Evolutionary conservation across 2,888 invertebrate genomes (phyloP).

Genomic region (Phymatocera aterrima): DNA sequence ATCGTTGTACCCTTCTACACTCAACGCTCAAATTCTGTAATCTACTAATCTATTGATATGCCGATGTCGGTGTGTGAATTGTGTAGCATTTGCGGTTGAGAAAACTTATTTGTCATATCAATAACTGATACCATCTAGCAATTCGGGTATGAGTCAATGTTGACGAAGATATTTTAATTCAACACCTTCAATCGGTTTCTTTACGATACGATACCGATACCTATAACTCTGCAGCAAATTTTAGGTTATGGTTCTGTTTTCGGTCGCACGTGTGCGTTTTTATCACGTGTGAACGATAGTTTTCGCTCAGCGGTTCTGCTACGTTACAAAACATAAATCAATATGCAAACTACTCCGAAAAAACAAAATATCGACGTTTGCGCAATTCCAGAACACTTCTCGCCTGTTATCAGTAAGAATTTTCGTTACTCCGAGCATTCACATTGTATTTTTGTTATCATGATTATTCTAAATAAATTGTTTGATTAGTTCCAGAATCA

Average conservation of each 20-base stretch:
- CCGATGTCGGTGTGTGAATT: not conserved
- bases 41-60: not conserved
- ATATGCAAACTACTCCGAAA: slow-evolving; percentile 45
- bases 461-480: not conserved
- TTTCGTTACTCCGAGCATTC: no score
- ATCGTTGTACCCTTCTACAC: no score
- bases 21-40: no score
- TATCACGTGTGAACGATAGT: not conserved
- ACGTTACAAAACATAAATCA: not conserved
- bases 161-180: not conserved
- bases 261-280: slow-evolving; percentile 20
- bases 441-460: not conserved
- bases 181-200: not conserved
- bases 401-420: slow-evolving; percentile 55
- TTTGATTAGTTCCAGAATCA: slow-evolving; percentile 52
- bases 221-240: not conserved
- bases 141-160: slow-evolving; percentile 27
- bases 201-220: not conserved
- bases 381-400: slow-evolving; percentile 50
- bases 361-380: not conserved
- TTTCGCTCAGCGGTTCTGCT: not conserved
- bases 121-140: not conserved
- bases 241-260: slow-evolving; percentile 31
- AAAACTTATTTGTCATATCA: slow-evolving; percentile 4
- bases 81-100: not conserved